A percentile compares a stretch with the other conserved stretches of the same genome.
Evolutionary conservation across 2,797 vertebrate species (phyloP).

Genomic region (Melopsittacus undulatus): DNA sequence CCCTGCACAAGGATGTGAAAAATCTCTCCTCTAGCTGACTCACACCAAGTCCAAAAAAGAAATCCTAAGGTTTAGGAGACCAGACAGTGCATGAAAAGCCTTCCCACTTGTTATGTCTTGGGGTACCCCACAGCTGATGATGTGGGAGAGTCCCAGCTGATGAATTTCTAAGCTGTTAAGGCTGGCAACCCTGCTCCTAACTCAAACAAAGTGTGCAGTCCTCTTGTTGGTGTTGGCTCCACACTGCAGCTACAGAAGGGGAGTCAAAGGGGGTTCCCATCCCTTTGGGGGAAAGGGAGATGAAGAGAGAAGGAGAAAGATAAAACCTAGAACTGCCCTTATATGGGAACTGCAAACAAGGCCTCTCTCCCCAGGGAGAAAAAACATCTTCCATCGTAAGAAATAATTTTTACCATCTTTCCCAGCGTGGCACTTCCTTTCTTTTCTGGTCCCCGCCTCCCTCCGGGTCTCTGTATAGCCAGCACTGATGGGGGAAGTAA

Average conservation of each 20-base stretch:
- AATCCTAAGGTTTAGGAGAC: background rate
- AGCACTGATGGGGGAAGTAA: background rate
- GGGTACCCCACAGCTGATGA: background rate
- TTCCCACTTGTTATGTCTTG: background rate
- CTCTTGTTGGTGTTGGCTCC: background rate
- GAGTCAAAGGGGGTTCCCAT: background rate
- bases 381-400: background rate
- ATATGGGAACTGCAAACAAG: constrained; percentile 30
- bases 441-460: background rate
- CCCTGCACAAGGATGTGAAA: background rate
- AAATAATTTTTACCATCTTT: background rate
- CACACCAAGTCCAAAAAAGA: background rate
- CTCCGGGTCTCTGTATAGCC: background rate
- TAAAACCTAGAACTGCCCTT: constrained; percentile 8
- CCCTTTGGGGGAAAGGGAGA: background rate
- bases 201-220: background rate
- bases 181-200: background rate
- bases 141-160: background rate
- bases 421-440: background rate
- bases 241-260: background rate
- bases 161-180: background rate
- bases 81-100: background rate
- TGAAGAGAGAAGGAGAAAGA: background rate
- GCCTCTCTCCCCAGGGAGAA: background rate
- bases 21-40: background rate